A percentile compares a stretch with the other conserved stretches of the same genome.
phyloP scores from a whole-genome alignment of 2,888 invertebrate species.

The Lochmaea capreae region DNA sequence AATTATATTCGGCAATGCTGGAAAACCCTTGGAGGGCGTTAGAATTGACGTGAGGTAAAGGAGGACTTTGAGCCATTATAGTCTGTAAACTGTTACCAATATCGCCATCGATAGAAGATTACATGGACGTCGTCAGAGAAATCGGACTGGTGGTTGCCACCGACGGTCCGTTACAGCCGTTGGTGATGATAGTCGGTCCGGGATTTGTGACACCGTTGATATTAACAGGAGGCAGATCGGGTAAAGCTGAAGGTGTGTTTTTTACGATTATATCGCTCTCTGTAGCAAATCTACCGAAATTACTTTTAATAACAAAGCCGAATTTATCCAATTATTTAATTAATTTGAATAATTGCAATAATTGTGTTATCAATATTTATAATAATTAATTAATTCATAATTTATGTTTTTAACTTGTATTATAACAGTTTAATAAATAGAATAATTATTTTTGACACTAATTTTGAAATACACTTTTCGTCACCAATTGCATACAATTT shows the following conservation, averaged over 20 bases:
- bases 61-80: conserved; percentile 59
- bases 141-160: conserved; percentile 78
- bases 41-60: conserved; percentile 53
- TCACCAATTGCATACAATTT: no score
- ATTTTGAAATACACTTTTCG: no score
- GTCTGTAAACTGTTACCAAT: conserved; percentile 64
- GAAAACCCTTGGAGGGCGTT: conserved; percentile 69
- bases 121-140: conserved; percentile 76
- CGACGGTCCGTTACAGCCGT: conserved; percentile 63
- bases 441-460: no score
- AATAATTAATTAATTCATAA: no score
- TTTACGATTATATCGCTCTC: conserved; percentile 64
- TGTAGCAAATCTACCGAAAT: conserved; percentile 80
- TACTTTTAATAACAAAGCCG: conserved; percentile 74
- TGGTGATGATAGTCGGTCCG: conserved; percentile 51
- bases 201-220: conserved; percentile 52
- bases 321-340: conserved; percentile 83
- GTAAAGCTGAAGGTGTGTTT: conserved; percentile 65
- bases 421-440: no score
- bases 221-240: conserved; percentile 60
- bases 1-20: conserved; percentile 88
- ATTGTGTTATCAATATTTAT: no score
- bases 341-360: no score
- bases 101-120: conserved; percentile 84
- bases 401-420: no score